phyloP scores from a whole-genome alignment of 2,888 invertebrate species.

The Seladonia tumulorum region DNA sequence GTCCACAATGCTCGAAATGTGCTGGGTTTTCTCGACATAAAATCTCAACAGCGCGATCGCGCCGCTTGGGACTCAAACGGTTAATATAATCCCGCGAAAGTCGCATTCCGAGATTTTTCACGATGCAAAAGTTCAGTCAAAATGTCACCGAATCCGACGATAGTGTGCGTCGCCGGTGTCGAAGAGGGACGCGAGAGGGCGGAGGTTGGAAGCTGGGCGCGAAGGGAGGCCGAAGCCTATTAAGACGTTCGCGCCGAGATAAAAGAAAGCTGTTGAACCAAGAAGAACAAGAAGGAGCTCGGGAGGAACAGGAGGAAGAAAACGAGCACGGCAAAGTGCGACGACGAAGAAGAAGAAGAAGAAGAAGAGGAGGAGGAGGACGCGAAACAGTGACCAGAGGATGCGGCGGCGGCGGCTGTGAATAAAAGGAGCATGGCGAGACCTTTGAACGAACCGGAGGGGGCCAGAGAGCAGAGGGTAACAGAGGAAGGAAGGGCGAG shows the following conservation, averaged over 20 bases:
- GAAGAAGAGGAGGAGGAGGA: conserved; percentile 15
- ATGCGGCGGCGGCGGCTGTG: conserved; percentile 53
- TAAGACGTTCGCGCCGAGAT: conserved; percentile 75
- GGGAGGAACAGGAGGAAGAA: conserved; percentile 21
- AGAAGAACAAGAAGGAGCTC: conserved; percentile 50
- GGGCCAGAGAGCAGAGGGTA: conserved; percentile 11
- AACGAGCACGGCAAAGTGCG: conserved; percentile 25
- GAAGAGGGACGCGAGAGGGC: neutral
- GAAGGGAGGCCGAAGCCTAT: conserved; percentile 72
- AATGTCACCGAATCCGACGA: neutral
- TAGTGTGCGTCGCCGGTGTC: neutral
- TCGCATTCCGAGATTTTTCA: neutral
- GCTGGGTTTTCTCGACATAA: no score
- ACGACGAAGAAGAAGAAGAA: conserved; percentile 22
- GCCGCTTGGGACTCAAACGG: no score
- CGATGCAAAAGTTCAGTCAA: neutral
- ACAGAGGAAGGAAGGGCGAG: conserved; percentile 21
- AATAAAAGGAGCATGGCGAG: conserved; percentile 59
- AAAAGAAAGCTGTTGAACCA: conserved; percentile 71
- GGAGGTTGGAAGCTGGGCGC: conserved; percentile 45
- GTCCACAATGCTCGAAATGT: no score
- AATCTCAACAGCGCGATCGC: no score
- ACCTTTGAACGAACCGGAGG: conserved; percentile 16
- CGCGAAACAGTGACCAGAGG: conserved; percentile 42
- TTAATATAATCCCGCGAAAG: neutral